Percentiles rank a stretch among this genome's conserved stretches.
phyloP scores from a whole-genome alignment of 2,797 vertebrate genomes.

The Poecile montanus region DNA sequence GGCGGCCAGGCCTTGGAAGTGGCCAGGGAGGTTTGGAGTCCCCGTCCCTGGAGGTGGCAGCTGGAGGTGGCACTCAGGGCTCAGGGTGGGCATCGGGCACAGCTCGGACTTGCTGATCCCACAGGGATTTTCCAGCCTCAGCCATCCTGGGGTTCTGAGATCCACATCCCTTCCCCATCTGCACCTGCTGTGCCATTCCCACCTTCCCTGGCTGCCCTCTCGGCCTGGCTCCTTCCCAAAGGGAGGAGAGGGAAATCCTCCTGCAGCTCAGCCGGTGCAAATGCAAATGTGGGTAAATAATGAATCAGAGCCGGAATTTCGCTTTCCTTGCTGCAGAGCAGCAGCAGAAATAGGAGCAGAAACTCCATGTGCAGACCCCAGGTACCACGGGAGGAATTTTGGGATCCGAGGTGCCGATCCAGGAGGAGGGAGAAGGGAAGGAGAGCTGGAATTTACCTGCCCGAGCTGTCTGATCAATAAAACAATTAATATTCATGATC shows the following conservation, averaged over 20 bases:
- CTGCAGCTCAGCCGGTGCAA: neutral
- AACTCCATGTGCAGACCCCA: accelerated
- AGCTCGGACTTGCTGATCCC: accelerated
- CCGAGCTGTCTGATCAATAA: neutral
- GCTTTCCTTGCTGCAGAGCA: neutral
- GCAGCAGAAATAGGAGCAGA: neutral
- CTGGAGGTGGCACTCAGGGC: neutral
- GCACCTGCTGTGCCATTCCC: neutral
- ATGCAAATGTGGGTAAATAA: slow-evolving; percentile 29
- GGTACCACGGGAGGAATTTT: neutral
- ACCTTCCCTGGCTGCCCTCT: neutral
- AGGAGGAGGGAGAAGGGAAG: neutral
- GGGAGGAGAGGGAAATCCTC: neutral
- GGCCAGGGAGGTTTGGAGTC: neutral
- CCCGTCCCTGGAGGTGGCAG: neutral
- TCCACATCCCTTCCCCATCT: neutral
- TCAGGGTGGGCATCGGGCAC: neutral
- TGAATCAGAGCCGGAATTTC: neutral
- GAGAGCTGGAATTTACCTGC: neutral
- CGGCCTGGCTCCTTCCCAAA: neutral
- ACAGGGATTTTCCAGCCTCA: neutral
- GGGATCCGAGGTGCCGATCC: neutral
- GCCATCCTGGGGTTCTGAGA: accelerated
- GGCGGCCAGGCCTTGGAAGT: neutral
- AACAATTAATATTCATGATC: neutral